Percentiles rank a stretch among this genome's conserved stretches.
Conservation (phyloP, 2,797 vertebrate species). For the Hafferia zeledoni region DNA sequence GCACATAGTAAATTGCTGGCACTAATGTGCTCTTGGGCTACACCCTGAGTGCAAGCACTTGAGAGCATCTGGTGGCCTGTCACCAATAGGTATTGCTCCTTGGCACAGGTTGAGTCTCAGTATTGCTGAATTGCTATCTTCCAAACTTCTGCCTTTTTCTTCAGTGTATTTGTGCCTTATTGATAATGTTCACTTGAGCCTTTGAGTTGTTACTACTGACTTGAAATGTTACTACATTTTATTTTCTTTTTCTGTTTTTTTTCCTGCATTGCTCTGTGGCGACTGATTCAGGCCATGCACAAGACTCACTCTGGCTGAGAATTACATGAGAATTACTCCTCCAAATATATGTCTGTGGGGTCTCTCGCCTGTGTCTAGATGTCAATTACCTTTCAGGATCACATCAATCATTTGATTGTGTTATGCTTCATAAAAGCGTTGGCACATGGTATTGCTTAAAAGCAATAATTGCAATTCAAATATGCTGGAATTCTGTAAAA, state of each 20-base stretch:
- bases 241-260: neutral
- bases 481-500: constrained; percentile 14
- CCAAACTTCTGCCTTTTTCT: neutral
- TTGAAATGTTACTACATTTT: neutral
- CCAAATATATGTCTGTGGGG: neutral
- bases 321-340: neutral
- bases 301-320: neutral
- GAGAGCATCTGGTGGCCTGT: neutral
- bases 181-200: neutral
- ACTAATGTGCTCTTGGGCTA: neutral
- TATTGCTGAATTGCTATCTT: neutral
- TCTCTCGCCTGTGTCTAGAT: neutral
- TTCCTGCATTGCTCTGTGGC: neutral
- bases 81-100: neutral
- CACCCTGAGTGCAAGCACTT: neutral
- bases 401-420: neutral
- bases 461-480: constrained; percentile 13
- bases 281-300: neutral
- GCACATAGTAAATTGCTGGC: neutral
- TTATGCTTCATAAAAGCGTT: neutral
- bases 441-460: neutral
- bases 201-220: neutral
- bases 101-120: neutral
- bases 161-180: neutral
- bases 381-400: neutral